Conservation (phyloP, 1,140 invertebrate species). For the Yoshiicerus persimilis region DNA sequence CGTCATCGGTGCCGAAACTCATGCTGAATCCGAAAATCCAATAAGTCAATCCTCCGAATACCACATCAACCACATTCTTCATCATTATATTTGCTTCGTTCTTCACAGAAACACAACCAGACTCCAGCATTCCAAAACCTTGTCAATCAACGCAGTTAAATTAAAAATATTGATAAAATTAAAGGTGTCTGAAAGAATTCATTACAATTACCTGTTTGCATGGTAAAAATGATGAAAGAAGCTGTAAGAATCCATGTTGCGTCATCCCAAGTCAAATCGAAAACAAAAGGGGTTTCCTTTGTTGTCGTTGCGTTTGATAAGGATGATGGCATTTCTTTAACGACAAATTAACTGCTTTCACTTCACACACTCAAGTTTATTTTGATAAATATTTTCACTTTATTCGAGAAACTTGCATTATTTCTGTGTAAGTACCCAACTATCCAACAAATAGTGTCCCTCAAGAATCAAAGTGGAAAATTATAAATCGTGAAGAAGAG, state of each 20-base stretch:
- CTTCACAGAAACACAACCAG: conserved; percentile 86
- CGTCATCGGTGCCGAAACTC: conserved; percentile 72
- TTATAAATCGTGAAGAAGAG: too few relatives aligned
- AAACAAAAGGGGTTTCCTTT: neutral
- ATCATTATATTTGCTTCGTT: conserved; percentile 97
- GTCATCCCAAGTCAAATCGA: conserved; percentile 20
- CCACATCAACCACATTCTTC: conserved; percentile 84
- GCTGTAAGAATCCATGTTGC: conserved; percentile 26
- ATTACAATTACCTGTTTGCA: conserved; percentile 29
- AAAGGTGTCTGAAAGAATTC: neutral
- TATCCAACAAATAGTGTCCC: too few relatives aligned
- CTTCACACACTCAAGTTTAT: too few relatives aligned
- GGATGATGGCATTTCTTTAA: neutral
- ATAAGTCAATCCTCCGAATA: conserved; percentile 87
- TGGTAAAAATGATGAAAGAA: conserved; percentile 44
- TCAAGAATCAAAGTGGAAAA: too few relatives aligned
- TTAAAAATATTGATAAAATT: neutral
- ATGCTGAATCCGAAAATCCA: conserved; percentile 85
- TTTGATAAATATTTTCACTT: too few relatives aligned
- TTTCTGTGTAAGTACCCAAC: neutral
- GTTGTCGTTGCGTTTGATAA: neutral
- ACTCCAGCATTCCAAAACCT: conserved; percentile 91
- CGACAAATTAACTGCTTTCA: neutral
- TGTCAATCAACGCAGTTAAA: conserved; percentile 4
- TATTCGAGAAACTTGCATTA: too few relatives aligned